Evolutionary conservation across 2,888 invertebrate genomes (phyloP).

Genomic region (Lysandra coridon): DNA sequence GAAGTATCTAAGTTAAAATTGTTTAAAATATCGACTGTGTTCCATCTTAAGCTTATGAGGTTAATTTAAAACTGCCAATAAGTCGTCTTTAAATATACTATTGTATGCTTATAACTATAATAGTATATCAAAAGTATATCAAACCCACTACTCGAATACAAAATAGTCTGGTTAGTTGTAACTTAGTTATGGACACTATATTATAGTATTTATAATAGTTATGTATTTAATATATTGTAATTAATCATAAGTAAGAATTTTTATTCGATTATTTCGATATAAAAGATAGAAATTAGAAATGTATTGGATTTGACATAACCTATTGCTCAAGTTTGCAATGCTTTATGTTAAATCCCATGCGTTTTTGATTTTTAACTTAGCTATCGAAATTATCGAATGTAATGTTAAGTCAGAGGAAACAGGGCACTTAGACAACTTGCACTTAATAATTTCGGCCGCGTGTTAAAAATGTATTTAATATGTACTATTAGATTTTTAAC

Average conservation of each 20-base stretch:
- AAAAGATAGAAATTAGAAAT: background rate
- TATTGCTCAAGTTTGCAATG: no score
- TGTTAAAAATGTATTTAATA: no score
- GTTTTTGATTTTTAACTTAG: no score
- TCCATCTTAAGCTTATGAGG: background rate
- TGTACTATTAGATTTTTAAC: no score
- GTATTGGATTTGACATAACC: no score
- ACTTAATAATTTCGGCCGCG: background rate
- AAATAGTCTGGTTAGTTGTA: constrained; percentile 16
- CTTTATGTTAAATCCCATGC: no score
- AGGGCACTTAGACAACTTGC: background rate
- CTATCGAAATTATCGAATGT: no score
- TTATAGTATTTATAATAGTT: background rate
- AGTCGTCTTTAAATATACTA: background rate
- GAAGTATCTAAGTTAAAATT: background rate
- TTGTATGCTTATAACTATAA: background rate
- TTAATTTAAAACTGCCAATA: constrained; percentile 7
- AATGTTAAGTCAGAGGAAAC: no score
- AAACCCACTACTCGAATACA: constrained; percentile 20
- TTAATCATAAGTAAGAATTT: background rate
- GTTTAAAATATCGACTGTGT: background rate
- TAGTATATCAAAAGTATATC: background rate
- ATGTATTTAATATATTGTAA: background rate
- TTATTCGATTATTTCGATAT: background rate
- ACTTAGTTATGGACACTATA: constrained; percentile 2